Evolutionary conservation across 2,888 invertebrate genomes (phyloP), one percentile per base, ranked within the genome.

Genomic region (Labia minor): DNA sequence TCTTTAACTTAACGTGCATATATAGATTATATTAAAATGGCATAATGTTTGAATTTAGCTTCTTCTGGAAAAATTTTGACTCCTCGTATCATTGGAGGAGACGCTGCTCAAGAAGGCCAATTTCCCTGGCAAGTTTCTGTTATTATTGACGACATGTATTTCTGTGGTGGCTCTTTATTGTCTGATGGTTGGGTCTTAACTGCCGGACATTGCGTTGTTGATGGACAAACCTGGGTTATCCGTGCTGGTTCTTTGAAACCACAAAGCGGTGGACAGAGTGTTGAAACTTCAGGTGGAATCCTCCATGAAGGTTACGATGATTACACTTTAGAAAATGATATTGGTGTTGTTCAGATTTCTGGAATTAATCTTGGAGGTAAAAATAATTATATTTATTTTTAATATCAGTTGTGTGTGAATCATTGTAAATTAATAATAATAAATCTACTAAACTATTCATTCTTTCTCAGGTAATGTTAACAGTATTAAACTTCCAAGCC

Each of bases 121-220:
- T 49, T 49, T 14, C 49, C 49, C 2, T 49, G 49, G 49, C 49
- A 49, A 49, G 49, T 49, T 4, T 11, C 49, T 14, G 49, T 49
- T 4, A 3, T 37, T 4, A 64, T 67, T 18, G 64, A 67, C 64
- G 11, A 37, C 33, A n/a, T 1, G 4, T 64, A 14, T n/a, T 64
- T 67, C 63, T 67, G 67, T 61, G 37, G 64, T 2, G 67, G 67
- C 11, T 33, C 67, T 10, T 62, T 67, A 19, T 26, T 67, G 6
- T 37, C 37, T 6, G 8, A 20, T 1, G n/a, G 26, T 16, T 67
- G 67, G 67, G 64, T 67, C 33, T 21, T 67, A 14, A 67, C 67
- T 3, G 62, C 67, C 1, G 67, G 63, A 4, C 62, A 64, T 2
- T 67, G 67, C 66, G 49, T 49, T 4, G 49, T 8, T 4, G 49